Evolutionary conservation across 2,797 vertebrate species (phyloP), one percentile per base, ranked within the genome.

Genomic region (Darevskia nairensis): DNA sequence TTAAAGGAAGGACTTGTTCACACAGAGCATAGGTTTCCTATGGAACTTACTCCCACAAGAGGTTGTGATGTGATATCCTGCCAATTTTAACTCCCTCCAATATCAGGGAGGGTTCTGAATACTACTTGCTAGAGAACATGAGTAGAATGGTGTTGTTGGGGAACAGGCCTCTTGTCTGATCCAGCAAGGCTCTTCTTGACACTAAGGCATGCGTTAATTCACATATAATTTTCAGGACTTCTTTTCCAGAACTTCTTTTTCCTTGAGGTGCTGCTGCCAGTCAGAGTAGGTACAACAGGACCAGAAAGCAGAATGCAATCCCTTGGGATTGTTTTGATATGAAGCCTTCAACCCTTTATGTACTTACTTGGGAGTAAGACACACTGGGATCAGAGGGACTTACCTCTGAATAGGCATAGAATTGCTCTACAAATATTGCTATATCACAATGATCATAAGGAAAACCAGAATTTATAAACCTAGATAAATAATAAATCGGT

Each of bases 401-500:
- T n/a, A 29, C 27, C 4, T 71, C 69, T 71, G 13, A 71, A 13
- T n/a, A 71, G 27, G 11, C 32, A 39, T 15, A 39, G 72, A 19
- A 74, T 35, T 74, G n/a, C 32, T 17, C 17, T 74, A 35, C 29
- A 74, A 74, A 39, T 55, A 55, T 55, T 55, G 50, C 13, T 55
- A 55, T 55, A 55, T 55, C 50, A 46, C 8, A 23, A 55, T 64
- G 69, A 23, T 19, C 21, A 68, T 68, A 32, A 86, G 61, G 41
- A 55, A 86, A 17, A 77, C 27, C 35, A 69, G n/a, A 55, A 13
- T 68, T 64, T 72, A 27, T 46, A 80, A 59, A 80, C 27, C 69
- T 74, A 78, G 66, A 80, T 75, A 75, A 80, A 89, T 71, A 71
- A 84, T 44, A 69, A 21, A 77, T 77, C 11, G 6, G 32, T 71